These are phyloP conservation scores for Aromia moschata DNA, from an alignment of 2,888 invertebrate species.

Conservation along the genomic window DNA sequence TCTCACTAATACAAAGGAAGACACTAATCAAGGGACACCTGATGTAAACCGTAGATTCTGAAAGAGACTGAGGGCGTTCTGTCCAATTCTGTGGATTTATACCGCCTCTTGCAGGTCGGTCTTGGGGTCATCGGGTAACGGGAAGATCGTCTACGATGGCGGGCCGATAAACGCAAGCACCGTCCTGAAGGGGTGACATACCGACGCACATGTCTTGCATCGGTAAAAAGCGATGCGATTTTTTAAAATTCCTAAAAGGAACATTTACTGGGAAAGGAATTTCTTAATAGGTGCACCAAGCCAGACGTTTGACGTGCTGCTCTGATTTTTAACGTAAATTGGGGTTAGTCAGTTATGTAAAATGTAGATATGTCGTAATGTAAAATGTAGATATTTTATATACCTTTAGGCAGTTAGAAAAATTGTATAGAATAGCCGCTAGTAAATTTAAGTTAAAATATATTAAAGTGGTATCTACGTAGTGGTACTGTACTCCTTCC, in stretches of 20 bases:
- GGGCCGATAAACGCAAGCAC: constrained; percentile 7
- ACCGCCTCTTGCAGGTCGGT: constrained; percentile 41
- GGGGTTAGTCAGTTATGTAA: too few species aligned
- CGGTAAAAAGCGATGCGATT: neutral
- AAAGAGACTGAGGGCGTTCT: constrained; percentile 30
- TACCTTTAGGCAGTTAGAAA: too few species aligned
- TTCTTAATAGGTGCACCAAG: neutral
- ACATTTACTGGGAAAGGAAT: neutral
- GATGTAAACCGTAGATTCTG: constrained; percentile 23
- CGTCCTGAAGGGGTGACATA: constrained; percentile 20
- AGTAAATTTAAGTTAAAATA: too few species aligned
- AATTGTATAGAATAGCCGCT: too few species aligned
- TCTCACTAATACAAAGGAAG: constrained; percentile 25
- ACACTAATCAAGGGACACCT: constrained; percentile 12
- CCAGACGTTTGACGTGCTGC: too few species aligned
- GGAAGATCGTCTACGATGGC: constrained; percentile 36
- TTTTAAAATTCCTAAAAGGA: neutral
- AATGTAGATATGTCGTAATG: too few species aligned
- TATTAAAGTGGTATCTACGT: too few species aligned
- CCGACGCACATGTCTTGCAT: neutral
- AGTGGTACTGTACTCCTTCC: too few species aligned
- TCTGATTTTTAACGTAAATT: too few species aligned
- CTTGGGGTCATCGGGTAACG: constrained; percentile 52
- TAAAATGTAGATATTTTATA: too few species aligned
- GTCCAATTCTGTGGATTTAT: constrained; percentile 34